Base-by-base conservation (phyloP, 2,888 invertebrate genomes). In the Strigamia crassipes region DNA sequence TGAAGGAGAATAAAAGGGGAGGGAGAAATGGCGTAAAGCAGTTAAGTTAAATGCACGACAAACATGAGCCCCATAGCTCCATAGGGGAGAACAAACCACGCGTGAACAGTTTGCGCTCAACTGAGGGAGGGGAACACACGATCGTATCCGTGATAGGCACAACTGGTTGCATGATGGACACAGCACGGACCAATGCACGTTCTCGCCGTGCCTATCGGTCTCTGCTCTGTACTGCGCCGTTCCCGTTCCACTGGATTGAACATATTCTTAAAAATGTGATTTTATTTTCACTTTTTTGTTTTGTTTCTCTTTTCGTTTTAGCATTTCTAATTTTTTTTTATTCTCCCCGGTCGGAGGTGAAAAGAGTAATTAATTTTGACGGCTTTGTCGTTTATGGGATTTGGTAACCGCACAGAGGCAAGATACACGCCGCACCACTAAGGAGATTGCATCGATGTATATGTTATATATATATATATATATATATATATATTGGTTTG, bases 121-220 rank as follows among this genome's bases (percentile, higher is more conserved):
- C 61, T 18, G 23, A 66, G 61, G 61, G 61, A 23, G 61, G 61
- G 61, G 23, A 66, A 66, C 61, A 66, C 61, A 66, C 61, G 21
- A 66, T 66, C 61, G 61, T 66, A 66, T 66, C 61, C 61, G 51
- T 66, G 61, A 66, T 66, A 66, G 61, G 61, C 61, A 66, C 61
- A 66, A 66, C 61, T 66, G 61, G 61, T 66, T 66, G 61, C 61
- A 66, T 66, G 61, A 66, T 66, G 61, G 61, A 66, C 61, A 66
- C 61, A 66, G 61, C 61, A 66, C 61, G 61, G 61, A 66, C 61
- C 61, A 66, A 66, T 66, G 61, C 38, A 38, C 38, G 38, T 38
- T 38, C 10, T 6, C 38, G 10, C 38, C 38, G 38, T 10, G 10
- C 61, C 21, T 61, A 61, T 61, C 61, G 21, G n/a, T 2, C 61